Evolutionary conservation across 2,888 invertebrate species (phyloP).

Genomic region (Lymantria monacha): DNA sequence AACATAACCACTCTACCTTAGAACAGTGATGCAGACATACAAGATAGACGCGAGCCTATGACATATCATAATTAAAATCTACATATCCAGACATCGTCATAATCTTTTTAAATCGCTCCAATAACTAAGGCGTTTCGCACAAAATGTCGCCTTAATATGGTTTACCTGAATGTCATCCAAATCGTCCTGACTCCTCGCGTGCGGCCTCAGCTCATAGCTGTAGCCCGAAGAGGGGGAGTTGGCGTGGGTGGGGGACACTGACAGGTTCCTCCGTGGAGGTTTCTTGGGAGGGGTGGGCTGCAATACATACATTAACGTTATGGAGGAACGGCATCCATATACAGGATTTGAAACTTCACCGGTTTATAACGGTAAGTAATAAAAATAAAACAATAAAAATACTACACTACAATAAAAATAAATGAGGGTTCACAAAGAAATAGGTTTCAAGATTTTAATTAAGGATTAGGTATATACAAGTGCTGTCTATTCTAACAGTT

Average conservation of each 20-base stretch:
- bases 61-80: too few species aligned
- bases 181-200: slow-evolving; percentile 87
- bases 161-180: slow-evolving; percentile 84
- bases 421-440: too few species aligned
- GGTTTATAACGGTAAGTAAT: neutral
- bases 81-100: neutral
- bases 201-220: slow-evolving; percentile 84
- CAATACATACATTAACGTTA: slow-evolving; percentile 35
- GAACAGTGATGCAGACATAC: too few species aligned
- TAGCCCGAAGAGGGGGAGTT: slow-evolving; percentile 79
- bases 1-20: too few species aligned
- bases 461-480: too few species aligned
- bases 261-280: slow-evolving; percentile 92
- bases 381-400: too few species aligned
- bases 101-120: neutral
- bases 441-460: too few species aligned
- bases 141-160: neutral
- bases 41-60: too few species aligned
- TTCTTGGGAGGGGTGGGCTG: slow-evolving; percentile 94
- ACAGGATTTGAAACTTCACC: neutral
- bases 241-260: slow-evolving; percentile 92
- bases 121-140: neutral
- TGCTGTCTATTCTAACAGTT: too few species aligned
- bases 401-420: too few species aligned
- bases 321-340: slow-evolving; percentile 5